Evolutionary conservation across 2,113 vertebrate genomes (phyloP).

Genomic region (Tragelaphus buxtoni): DNA sequence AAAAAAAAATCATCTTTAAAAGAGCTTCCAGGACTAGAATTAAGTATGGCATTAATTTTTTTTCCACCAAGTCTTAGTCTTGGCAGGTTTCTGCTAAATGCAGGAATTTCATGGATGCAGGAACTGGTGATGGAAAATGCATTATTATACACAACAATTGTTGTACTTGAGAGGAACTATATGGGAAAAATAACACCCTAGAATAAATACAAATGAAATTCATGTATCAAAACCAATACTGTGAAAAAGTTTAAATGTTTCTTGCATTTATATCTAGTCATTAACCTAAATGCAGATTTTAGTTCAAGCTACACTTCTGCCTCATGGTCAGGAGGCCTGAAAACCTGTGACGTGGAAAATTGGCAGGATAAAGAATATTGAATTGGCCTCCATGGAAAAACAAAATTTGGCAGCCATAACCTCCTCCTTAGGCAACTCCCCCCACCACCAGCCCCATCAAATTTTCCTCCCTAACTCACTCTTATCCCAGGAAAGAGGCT

Average conservation of each 20-base stretch:
- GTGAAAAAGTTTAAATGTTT: conserved; percentile 78
- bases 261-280: conserved; percentile 79
- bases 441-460: neutral
- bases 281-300: conserved; percentile 79
- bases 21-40: conserved; percentile 30
- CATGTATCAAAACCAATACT: conserved; percentile 78
- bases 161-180: conserved; percentile 74
- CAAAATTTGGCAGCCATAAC: conserved; percentile 66
- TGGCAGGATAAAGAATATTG: conserved; percentile 75
- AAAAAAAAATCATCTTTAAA: neutral
- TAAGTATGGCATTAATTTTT: conserved; percentile 43
- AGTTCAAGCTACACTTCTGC: conserved; percentile 69
- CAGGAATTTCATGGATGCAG: conserved; percentile 67
- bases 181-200: conserved; percentile 69
- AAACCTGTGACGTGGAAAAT: conserved; percentile 75
- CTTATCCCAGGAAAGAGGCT: neutral
- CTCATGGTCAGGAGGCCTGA: conserved; percentile 74
- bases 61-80: conserved; percentile 42
- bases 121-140: conserved; percentile 61
- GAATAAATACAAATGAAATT: conserved; percentile 79
- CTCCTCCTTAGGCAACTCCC: neutral
- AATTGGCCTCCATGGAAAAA: conserved; percentile 69
- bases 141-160: conserved; percentile 71
- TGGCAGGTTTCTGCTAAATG: conserved; percentile 64
- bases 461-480: neutral